These are phyloP conservation scores for Sinocyclocheilus anophthalmus DNA, from an alignment of 2,113 vertebrate species.

Conservation along the genomic window DNA sequence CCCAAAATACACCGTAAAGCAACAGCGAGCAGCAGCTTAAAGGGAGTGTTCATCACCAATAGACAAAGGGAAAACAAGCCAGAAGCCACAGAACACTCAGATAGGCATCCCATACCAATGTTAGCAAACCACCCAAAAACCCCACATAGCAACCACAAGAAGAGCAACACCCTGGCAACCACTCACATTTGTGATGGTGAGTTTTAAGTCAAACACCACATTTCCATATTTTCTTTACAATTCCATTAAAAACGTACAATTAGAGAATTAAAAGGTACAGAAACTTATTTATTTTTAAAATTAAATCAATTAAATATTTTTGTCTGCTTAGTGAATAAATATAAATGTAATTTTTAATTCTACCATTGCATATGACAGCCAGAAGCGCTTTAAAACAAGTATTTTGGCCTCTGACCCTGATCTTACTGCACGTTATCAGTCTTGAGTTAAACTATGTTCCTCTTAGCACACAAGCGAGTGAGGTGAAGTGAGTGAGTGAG, in stretches of 20 bases:
- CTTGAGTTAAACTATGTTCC: slow-evolving; percentile 70
- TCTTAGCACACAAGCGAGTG: background rate
- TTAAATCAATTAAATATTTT: too few relatives aligned
- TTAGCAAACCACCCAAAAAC: background rate
- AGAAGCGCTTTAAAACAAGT: background rate
- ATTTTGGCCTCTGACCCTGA: slow-evolving; percentile 32
- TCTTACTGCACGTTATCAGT: slow-evolving; percentile 65
- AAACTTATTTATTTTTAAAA: too few relatives aligned
- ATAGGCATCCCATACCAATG: too few relatives aligned
- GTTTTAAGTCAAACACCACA: background rate
- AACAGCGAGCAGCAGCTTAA: too few relatives aligned
- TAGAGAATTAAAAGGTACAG: background rate
- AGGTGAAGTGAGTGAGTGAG: slow-evolving; percentile 33
- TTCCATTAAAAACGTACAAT: background rate
- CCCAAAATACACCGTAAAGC: too few relatives aligned
- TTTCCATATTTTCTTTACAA: background rate
- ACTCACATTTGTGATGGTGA: too few relatives aligned
- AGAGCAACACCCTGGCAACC: too few relatives aligned
- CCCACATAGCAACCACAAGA: too few relatives aligned
- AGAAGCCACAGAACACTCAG: too few relatives aligned
- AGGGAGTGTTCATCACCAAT: too few relatives aligned
- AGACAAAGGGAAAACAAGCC: too few relatives aligned
- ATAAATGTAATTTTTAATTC: background rate
- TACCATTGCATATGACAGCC: background rate
- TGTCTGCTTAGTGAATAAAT: background rate